Base-by-base conservation (phyloP, 2,888 invertebrate genomes). In the Lepidochrysops patricia region DNA sequence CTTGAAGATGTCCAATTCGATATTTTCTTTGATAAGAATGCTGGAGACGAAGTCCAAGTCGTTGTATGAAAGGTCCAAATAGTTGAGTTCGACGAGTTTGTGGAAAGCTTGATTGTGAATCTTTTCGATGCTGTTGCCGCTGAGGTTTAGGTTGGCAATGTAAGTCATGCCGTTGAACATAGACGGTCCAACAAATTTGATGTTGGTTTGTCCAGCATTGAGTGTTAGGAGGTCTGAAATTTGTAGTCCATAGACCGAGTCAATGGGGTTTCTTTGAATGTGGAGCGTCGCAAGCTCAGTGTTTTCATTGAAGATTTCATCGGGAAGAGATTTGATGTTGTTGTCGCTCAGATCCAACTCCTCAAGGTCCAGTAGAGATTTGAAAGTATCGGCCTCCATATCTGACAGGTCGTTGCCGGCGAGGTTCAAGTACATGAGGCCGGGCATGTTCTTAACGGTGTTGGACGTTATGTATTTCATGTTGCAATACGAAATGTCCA, bases 341-440 rank as follows among this genome's bases (percentile, higher is more conserved):
- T 96, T 96, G 66, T 93, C 91, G 15, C 94, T 93, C 6, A 96
- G 81, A 71, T 94, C 93, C 27, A 96, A 78, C 71, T 95, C 94
- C 73, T 93, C 93, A 60, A 96, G 89, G 56, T 91, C 91, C 9
- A 91, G 83, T 25, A 93, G 81, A 23, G 90, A 87, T 62, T 91
- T 91, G 77, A 95, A 95, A 0, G 91, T 88, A 58, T 86, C 84
- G 19, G 87, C 86, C 61, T 92, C 91, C 70, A 94, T 84, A 57
- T 91, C 89, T 57, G 89, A 90, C 57, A 96, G 79, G 59, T 90
- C 89, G 72, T 96, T 96, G 59, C 92, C 91, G 29, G 92, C 91
- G 62, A 95, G 81, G 72, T 93, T 94, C 57, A 94, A 86, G 72
- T 92, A 94, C 71, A 92, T 91, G 35, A 94, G 89, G 62, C 91